Evolutionary conservation across 2,797 vertebrate species (phyloP), one percentile per base, ranked within the genome.

Genomic region (Naso thynnoides): DNA sequence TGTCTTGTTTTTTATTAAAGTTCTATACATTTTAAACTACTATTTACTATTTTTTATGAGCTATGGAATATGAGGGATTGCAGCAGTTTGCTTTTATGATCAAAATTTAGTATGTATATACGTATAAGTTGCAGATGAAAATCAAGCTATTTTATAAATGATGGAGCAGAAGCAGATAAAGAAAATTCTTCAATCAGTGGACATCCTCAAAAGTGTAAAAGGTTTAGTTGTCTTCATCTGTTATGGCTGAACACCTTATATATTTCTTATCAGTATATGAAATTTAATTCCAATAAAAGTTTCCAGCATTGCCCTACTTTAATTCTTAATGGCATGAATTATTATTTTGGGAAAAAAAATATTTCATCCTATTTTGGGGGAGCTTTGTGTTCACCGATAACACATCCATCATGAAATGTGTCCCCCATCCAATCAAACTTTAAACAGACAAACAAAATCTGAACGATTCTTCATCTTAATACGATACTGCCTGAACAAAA

Each of bases 1-100:
- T 57, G 23, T 26, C 15, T 23, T 48, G 5, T 65, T 45, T 57
- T 9, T 44, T 16, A 33, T 61, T 70, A 62, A 72, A 66, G 33
- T 38, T 4, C 19, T 48, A 33, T 6, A 27, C 42, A 9, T 53
- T 44, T 45, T 26, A 55, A 53, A 53, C 29, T 38, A 36, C 11
- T 42, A 8, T 59, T 54, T 36, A 6, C 2, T 39, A 2, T 14
- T 47, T 58, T 41, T 15, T 57, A 7, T 38, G 15, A 50, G 50
- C 6, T 14, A 53, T 14, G 24, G 3, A 29, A 10, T 4, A 23
- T 21, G n/a, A 63, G 38, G 1, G 2, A 21, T 11, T 65, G n/a
- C 5, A 48, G 48, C 0, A 6, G 16, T 45, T 61, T 52, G 2
- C 21, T 4, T 52, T n/a, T 42, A 6, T 16, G 45, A 48, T 16